Evolutionary conservation across 1,140 invertebrate species (phyloP), one percentile per base, ranked within the genome.

Genomic region (Reticulitermes speratus): DNA sequence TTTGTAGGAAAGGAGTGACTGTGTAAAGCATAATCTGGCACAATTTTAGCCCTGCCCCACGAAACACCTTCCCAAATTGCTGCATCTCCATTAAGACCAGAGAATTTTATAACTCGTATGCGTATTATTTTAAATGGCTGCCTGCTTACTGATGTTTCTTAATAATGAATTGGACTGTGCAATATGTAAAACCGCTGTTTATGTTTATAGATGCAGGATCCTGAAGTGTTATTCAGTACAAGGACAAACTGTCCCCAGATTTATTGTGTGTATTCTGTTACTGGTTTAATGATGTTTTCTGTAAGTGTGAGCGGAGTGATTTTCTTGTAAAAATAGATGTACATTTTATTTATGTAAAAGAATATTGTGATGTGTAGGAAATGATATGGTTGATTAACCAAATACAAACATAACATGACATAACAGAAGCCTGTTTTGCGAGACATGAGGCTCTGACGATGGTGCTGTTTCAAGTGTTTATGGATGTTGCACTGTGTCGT

Each of bases 271-370:
- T 23, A 9, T 75, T 75, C 65, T 75, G 65, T 75, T 75, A 30
- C n/a, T 75, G 65, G 19, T 55, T 2, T 48, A 55, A 21, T 55
- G 14, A 16, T 75, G 65, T 30, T n/a, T 75, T 75, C 52, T 75
- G 65, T 75, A 25, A 30, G 65, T 75, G 65, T 75, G 65, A 75
- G n/a, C 21, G n/a, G n/a, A 75, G n/a, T 30, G n/a, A 30, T 75
- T 75, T 75, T 75, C 8, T 75, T 75, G 65, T 75, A 75, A 75
- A 75, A 75, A 75, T 75, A 75, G 65, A n/a, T 75, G 65, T 75
- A 75, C 65, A 75, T 75, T 75, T 75, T 75, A 75, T 75, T 75
- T 75, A 75, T 75, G 14, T 30, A 30, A 75, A 12, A 19, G 52
- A 75, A 75, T 30, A 75, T 75, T 75, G 65, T 75, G 65, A 30